Evolutionary conservation across 2,113 vertebrate genomes (phyloP), one percentile per base, ranked within the genome.

Genomic region (Meles meles): DNA sequence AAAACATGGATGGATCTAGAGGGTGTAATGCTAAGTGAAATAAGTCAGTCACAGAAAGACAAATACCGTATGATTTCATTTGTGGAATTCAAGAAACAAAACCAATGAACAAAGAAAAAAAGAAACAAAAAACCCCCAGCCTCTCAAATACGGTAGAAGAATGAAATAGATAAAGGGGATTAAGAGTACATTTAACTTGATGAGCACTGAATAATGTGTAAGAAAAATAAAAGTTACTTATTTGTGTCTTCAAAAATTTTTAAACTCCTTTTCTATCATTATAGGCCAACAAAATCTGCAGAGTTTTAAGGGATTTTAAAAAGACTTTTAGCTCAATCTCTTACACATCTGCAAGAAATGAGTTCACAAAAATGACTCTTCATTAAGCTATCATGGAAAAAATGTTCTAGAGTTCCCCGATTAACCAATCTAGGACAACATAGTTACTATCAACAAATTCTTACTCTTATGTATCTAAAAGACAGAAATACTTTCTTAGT

Each of bases 291-390:
- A 95, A 87, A 96, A 87, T 89, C 76, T 94, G 42, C 15, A n/a
- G 31, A n/a, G 6, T 57, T 91, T 83, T 81, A 82, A 91, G 34
- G 11, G 55, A 79, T 80, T 97, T 97, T 91, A 55, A 67, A 88
- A 94, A 9, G 18, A 93, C 34, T 11, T 86, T 13, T 89, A 59
- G 31, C 21, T 94, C 91, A 89, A 83, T 89, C 21, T 95, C 82
- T 88, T 89, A 76, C 25, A 83, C 49, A 84, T 84, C 55, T 92
- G 91, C 15, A 90, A 82, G 34, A 88, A 95, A 80, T 88, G 63
- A 57, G 86, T 96, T 27, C n/a, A 76, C 84, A 96, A 72, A 97
- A 69, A 79, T 89, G 13, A 87, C 67, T 90, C 55, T 71, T 90
- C 44, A 47, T 61, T 80, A 84, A 72, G 69, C 37, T 59, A 87